Conservation (phyloP, 2,113 vertebrate genomes). For the Epinephelus cyanopodus region DNA sequence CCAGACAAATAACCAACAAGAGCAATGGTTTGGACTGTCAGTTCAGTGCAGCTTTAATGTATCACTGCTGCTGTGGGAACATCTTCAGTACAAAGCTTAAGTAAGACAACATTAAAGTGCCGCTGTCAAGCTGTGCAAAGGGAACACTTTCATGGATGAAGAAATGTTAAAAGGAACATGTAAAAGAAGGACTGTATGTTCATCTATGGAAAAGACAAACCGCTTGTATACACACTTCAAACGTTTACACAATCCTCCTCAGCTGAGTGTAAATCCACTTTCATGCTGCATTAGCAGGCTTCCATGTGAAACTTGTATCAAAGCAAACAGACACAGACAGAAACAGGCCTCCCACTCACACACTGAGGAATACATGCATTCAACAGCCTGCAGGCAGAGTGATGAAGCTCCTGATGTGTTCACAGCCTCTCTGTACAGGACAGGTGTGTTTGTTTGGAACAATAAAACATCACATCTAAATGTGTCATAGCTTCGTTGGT, state of each 20-base stretch:
- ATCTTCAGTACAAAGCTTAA: not conserved
- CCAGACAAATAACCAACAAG: too few species aligned
- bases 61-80: not conserved
- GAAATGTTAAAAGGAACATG: not conserved
- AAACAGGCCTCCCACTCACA: constrained; percentile 48
- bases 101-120: not conserved
- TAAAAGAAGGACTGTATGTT: not conserved
- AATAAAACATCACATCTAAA: too few species aligned
- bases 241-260: constrained; percentile 19
- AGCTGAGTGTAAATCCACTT: constrained; percentile 64
- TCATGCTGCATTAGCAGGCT: constrained; percentile 53
- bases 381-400: not conserved
- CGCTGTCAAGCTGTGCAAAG: not conserved
- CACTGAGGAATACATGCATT: constrained; percentile 15
- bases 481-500: too few species aligned
- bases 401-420: constrained; percentile 13
- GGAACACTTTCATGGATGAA: not conserved
- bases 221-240: constrained; percentile 22
- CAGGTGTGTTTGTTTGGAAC: constrained; percentile 12
- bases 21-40: too few species aligned
- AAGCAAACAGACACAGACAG: constrained; percentile 51
- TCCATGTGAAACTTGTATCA: constrained; percentile 57
- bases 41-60: not conserved
- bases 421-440: not conserved
- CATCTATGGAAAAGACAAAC: not conserved